Base-by-base conservation (phyloP, 2,888 invertebrate species). In the Microctonus aethiopoides region DNA sequence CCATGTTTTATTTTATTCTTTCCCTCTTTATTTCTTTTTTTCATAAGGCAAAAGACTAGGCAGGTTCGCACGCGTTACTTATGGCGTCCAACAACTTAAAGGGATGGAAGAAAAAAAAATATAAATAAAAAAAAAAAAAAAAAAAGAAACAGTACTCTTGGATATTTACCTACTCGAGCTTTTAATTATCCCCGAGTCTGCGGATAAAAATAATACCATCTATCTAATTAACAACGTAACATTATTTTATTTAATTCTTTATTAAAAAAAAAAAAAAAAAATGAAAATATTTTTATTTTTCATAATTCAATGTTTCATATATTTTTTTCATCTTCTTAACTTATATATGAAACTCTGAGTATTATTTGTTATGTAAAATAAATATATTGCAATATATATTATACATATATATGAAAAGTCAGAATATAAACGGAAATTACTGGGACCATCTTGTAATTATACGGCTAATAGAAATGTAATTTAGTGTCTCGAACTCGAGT, bases 391-490 rank as follows among this genome's bases (percentile, higher is more conserved):
- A 5, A 29, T 29, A 29, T 29, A 29, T 29, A n/a, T 29, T 29
- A 29, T 29, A 29, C 16, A 46, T 46, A 46, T 46, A 46, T 6
- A 46, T 7, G 16, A n/a, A 6, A 60, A 67, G 46, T 67, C 36
- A 46, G 67, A 83, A 85, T 84, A n/a, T n/a, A 85, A 86, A 85
- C 85, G 85, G 84, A 86, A 86, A 86, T 86, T 85, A 86, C 86
- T 80, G 84, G 82, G 82, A 85, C 84, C 86, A 86, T 86, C 85
- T 86, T 86, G 85, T 86, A 86, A 86, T 86, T 86, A 86, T 85
- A 85, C 84, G 82, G 85, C 86, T 86, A 86, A 86, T 86, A 86
- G 85, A 83, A 86, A 86, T 81, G 86, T 86, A 86, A 86, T 86
- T 86, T 86, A 86, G 84, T 86, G 85, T 85, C 86, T 86, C 85